Evolutionary conservation across 2,888 invertebrate genomes (phyloP), one percentile per base, ranked within the genome.

Genomic region (Dichetophora obliterata): DNA sequence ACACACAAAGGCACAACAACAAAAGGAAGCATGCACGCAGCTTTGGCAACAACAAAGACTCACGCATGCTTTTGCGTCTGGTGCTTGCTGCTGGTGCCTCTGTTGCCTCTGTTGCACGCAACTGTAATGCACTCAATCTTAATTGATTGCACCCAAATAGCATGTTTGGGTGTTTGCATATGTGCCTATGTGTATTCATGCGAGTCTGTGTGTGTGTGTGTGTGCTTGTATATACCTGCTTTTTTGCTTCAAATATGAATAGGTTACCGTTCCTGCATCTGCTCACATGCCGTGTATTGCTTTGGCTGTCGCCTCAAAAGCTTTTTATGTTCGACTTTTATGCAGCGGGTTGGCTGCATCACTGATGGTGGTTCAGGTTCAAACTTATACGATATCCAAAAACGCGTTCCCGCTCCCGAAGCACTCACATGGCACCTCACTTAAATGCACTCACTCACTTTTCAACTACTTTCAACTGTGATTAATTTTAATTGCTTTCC

Each of bases 401-500:
- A n/a, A n/a, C n/a, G n/a, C 5, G 3, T 31, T 5, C 31, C 31
- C 31, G 5, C 31, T 31, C 24, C 22, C 22, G 57, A 22, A 22
- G 19, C 19, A n/a, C 54, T 54, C 22, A 22, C 19, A n/a, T 22
- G 1, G 54, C 54, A 43, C 48, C 37, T 8, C 70, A 70, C 52
- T 70, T 34, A 27, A 34, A 70, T 19, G 19, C 19, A 22, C 37
- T 27, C 19, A 22, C 37, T 27, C 43, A 48, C 48, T 24, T 9
- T 27, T 68, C 19, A 43, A 52, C 63, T 22, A 22, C 31, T 59
- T 61, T 72, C 72, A 57, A n/a, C 72, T 43, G 59, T 63, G 72
- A 72, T 61, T 73, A 73, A 65, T 50, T 73, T 73, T 73, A 65
- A 73, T 73, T 73, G 73, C 73, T 73, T 61, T 63, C 61, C 52